Base-by-base conservation (phyloP, 1,140 invertebrate genomes). In the Tetramorium alpestre region DNA sequence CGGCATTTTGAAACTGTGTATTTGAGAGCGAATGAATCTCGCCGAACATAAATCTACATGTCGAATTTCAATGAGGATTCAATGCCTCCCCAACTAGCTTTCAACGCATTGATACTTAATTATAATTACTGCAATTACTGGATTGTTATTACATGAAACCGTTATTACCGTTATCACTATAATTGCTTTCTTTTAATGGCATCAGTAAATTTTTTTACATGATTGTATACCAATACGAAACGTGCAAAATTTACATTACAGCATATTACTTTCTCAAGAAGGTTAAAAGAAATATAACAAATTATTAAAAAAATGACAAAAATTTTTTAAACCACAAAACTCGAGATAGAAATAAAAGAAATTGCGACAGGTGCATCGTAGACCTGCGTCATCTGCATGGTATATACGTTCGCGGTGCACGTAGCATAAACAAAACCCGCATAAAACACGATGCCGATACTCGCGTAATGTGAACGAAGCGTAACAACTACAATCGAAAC, bases 1-100 rank as follows among this genome's bases (percentile, higher is more conserved):
- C 65, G 65, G 67, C 65, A 81, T 81, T 81, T 81, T 70, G 78
- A 70, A 62, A 84, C 69, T 84, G 80, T 47, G 69, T 75, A 84
- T 84, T 84, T 16, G 80, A 56, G 41, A 49, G 54, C 69, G 56
- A 84, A 84, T 73, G 38, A 73, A 49, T 25, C 69, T 73, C 54
- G 18, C 33, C 54, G 28, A 62, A 84, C 69, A 73, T 84, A 84
- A 73, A 73, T 84, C 69, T 54, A 73, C 54, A 49, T 25, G 28
- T 60, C 44, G 41, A 84, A 60, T 75, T 73, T 44, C 69, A 73
- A 60, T 70, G 18, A 41, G 16, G 33, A 60, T 73, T 60, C 41
- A 84, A 75, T 60, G 18, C 54, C 18, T 7, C 25, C 22, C 47
- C 80, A 60, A 58, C 54, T 51, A 41, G 7, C 54, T 84, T 60